Evolutionary conservation across 2,888 invertebrate genomes (phyloP).

Genomic region (Platycheirus rosarum): DNA sequence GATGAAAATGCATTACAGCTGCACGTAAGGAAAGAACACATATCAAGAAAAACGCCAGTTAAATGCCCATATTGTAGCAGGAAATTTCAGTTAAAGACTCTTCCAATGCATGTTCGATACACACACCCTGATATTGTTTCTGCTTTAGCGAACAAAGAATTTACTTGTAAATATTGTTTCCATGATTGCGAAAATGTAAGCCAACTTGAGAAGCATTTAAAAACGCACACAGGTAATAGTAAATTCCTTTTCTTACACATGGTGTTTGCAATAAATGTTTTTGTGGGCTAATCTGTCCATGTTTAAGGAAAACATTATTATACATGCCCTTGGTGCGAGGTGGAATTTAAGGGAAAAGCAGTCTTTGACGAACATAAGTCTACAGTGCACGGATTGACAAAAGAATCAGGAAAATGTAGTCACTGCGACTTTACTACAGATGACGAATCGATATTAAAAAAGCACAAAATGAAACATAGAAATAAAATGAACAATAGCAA

Average conservation of each 20-base stretch:
- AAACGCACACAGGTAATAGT: neutral
- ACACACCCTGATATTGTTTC: neutral
- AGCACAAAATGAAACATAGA: constrained; percentile 37
- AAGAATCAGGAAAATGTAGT: neutral
- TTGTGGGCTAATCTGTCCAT: no score
- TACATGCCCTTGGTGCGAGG: neutral
- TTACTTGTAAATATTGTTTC: neutral
- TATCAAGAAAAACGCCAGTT: neutral
- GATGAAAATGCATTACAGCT: neutral
- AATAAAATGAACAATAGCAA: neutral
- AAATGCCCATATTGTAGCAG: constrained; percentile 4
- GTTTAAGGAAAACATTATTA: neutral
- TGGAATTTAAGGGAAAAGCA: neutral
- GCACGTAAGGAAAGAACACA: constrained; percentile 7
- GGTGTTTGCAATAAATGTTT: no score
- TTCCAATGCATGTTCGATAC: neutral
- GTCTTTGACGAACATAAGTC: neutral
- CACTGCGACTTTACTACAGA: constrained; percentile 40
- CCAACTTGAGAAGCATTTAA: neutral
- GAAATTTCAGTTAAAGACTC: neutral
- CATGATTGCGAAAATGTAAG: neutral
- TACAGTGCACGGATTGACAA: neutral
- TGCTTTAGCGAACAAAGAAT: neutral
- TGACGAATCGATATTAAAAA: constrained; percentile 1
- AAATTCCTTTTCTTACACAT: no score